A percentile compares a stretch with the other conserved stretches of the same genome.
phyloP scores from a whole-genome alignment of 2,797 vertebrate species.

The Rhincodon typus region DNA sequence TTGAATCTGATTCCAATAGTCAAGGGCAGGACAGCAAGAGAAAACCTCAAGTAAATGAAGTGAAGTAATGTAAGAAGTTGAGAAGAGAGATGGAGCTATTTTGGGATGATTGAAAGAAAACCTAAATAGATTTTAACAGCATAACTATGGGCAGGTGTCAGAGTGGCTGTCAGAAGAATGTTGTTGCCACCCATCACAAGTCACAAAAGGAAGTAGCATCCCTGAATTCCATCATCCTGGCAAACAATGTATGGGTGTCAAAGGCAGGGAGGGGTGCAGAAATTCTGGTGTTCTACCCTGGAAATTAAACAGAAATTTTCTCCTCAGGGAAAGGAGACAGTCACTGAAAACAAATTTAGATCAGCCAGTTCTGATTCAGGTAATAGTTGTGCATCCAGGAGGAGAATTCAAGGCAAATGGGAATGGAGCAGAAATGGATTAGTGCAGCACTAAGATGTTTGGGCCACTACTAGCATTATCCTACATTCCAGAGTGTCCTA shows the following conservation, averaged over 20 bases:
- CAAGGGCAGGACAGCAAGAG: background rate
- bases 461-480: background rate
- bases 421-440: background rate
- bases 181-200: background rate
- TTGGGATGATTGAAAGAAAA: background rate
- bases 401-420: background rate
- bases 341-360: background rate
- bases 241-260: too few relatives aligned
- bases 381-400: background rate
- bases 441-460: background rate
- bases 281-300: background rate
- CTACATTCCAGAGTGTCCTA: background rate
- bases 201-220: too few relatives aligned
- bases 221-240: background rate
- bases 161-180: background rate
- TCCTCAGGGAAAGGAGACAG: background rate
- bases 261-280: background rate
- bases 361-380: background rate
- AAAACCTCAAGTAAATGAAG: background rate
- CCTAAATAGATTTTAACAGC: background rate
- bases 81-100: background rate
- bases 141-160: background rate
- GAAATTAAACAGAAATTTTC: background rate
- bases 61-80: background rate
- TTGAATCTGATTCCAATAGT: background rate